Evolutionary conservation across 1,140 invertebrate genomes (phyloP).

Genomic region (Nylanderia fulva): DNA sequence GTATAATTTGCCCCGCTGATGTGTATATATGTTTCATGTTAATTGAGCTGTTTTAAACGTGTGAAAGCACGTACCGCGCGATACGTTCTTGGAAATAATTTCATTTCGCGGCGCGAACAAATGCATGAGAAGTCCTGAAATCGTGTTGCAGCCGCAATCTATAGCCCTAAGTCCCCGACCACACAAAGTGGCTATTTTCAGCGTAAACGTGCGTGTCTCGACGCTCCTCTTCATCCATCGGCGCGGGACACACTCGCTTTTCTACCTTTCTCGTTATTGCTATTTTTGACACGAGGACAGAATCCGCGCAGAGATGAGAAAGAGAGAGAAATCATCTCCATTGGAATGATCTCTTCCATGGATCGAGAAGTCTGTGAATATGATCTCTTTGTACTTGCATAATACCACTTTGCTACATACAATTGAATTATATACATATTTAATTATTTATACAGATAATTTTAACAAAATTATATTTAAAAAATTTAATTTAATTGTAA

Average conservation of each 20-base stretch:
- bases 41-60: slow-evolving; percentile 20
- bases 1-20: not conserved
- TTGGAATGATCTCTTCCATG: not conserved
- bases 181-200: slow-evolving; percentile 80
- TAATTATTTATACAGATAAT: too few species aligned
- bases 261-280: slow-evolving; percentile 48
- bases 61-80: not conserved
- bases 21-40: not conserved
- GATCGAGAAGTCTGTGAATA: not conserved
- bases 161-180: slow-evolving; percentile 47
- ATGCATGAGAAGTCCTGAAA: slow-evolving; percentile 21
- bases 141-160: not conserved
- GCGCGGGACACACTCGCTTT: slow-evolving; percentile 10
- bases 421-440: too few species aligned
- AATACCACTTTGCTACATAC: not conserved
- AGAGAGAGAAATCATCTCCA: not conserved
- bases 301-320: not conserved
- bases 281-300: slow-evolving; percentile 55
- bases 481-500: too few species aligned
- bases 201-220: slow-evolving; percentile 53
- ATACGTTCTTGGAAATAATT: slow-evolving; percentile 31
- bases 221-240: slow-evolving; percentile 37
- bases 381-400: not conserved
- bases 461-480: too few species aligned
- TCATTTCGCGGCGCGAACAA: slow-evolving; percentile 5